Evolutionary conservation across 2,888 invertebrate genomes (phyloP).

Genomic region (Oscheius sp.): DNA sequence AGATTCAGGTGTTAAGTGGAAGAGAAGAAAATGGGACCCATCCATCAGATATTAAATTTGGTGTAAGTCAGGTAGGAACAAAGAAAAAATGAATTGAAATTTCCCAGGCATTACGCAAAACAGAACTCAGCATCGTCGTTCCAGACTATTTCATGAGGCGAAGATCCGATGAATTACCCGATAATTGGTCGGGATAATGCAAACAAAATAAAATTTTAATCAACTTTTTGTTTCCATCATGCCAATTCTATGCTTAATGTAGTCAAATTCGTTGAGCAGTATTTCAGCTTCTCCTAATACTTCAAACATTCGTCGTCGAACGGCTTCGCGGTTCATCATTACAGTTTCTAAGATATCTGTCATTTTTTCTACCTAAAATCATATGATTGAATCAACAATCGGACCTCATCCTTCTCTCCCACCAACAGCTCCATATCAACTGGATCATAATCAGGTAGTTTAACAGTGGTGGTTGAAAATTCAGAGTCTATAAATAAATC

Average conservation of each 20-base stretch:
- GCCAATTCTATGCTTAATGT: no score
- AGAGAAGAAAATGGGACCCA: constrained; percentile 4
- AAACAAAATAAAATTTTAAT: no score
- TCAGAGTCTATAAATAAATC: constrained; percentile 29
- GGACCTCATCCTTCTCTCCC: constrained; percentile 44
- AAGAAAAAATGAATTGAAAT: not conserved
- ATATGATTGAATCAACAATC: not conserved
- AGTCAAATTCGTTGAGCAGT: constrained; percentile 44
- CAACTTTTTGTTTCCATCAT: no score
- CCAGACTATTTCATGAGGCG: constrained; percentile 56
- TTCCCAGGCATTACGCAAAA: constrained; percentile 41
- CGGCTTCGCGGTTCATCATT: not conserved
- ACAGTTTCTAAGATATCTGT: constrained; percentile 9
- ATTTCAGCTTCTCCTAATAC: constrained; percentile 37
- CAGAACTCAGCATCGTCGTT: constrained; percentile 48
- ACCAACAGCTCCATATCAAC: constrained; percentile 46
- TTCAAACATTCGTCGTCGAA: not conserved
- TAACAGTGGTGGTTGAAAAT: constrained; percentile 39
- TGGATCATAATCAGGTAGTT: constrained; percentile 43
- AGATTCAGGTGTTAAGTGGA: constrained; percentile 1
- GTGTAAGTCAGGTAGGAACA: constrained; percentile 11
- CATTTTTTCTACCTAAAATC: constrained; percentile 1
- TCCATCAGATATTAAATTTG: constrained; percentile 12
- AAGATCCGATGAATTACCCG: constrained; percentile 33
- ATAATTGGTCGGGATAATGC: not conserved